phyloP scores from a whole-genome alignment of 2,888 invertebrate species.

The Eubasilissa splendida region DNA sequence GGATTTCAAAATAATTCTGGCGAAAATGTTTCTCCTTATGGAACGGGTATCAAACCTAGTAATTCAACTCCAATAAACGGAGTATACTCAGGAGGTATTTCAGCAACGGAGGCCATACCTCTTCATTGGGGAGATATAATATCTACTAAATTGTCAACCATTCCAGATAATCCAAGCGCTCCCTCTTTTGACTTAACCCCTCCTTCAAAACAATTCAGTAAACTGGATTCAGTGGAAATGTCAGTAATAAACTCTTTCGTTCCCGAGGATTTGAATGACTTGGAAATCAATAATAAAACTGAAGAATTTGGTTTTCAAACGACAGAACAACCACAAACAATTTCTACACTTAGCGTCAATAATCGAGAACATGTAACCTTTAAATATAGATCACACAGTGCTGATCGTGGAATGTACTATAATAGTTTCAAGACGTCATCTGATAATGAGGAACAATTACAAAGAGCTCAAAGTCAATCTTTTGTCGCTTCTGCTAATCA shows the following conservation, averaged over 20 bases:
- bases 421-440: conserved; percentile 56
- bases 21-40: conserved; percentile 67
- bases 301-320: conserved; percentile 14
- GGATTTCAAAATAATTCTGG: conserved; percentile 70
- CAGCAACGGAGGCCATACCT: conserved; percentile 67
- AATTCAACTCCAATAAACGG: conserved; percentile 65
- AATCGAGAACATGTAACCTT: conserved; percentile 38
- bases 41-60: conserved; percentile 68
- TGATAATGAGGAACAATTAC: conserved; percentile 77
- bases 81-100: conserved; percentile 63
- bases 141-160: conserved; percentile 60
- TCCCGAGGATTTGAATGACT: conserved; percentile 63
- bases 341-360: conserved; percentile 6
- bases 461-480: conserved; percentile 80
- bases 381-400: conserved; percentile 43
- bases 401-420: conserved; percentile 50
- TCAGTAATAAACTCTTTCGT: conserved; percentile 62
- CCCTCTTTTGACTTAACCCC: conserved; percentile 59
- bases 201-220: conserved; percentile 54
- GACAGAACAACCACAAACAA: conserved; percentile 42
- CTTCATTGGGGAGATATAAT: conserved; percentile 68
- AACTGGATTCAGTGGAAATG: conserved; percentile 53
- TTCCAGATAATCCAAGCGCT: conserved; percentile 47
- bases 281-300: conserved; percentile 60
- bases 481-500: conserved; percentile 75